phyloP scores from a whole-genome alignment of 1,140 invertebrate genomes.

The Drosophila pectinifera region DNA sequence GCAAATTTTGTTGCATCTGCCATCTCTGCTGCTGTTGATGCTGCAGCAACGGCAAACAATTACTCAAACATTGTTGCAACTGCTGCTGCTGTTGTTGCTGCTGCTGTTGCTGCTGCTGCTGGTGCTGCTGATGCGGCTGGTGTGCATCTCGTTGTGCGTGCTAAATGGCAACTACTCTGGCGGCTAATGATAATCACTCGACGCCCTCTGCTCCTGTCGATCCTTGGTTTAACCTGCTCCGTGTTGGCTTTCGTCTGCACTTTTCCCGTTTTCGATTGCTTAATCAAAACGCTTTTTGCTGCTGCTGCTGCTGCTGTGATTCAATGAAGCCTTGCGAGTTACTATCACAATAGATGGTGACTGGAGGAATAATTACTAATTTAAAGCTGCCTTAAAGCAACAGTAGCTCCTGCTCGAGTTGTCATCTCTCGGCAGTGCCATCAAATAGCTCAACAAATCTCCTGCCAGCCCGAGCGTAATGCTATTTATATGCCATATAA shows the following conservation, averaged over 20 bases:
- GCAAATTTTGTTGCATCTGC: constrained; percentile 75
- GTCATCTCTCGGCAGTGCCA: constrained; percentile 41
- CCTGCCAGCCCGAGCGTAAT: constrained; percentile 36
- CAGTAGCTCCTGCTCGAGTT: not conserved
- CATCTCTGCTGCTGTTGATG: constrained; percentile 51
- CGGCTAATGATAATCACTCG: constrained; percentile 79
- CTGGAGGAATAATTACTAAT: not conserved
- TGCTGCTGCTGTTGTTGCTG: constrained; percentile 28
- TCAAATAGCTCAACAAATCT: constrained; percentile 54
- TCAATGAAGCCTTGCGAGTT: constrained; percentile 6
- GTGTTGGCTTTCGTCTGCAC: constrained; percentile 1
- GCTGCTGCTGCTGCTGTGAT: constrained; percentile 17
- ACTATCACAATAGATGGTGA: constrained; percentile 13
- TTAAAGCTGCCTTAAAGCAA: constrained; percentile 18
- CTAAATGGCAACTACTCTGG: constrained; percentile 75
- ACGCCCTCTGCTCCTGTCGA: constrained; percentile 38
- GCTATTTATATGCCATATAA: constrained; percentile 54
- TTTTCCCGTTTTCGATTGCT: constrained; percentile 34
- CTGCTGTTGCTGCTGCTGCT: constrained; percentile 26
- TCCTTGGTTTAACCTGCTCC: constrained; percentile 20
- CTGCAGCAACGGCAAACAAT: constrained; percentile 71
- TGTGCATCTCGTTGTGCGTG: constrained; percentile 68
- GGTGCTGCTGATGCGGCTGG: constrained; percentile 29
- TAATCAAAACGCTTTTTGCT: constrained; percentile 43
- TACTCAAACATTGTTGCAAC: constrained; percentile 80